Conservation (phyloP, 2,113 vertebrate species). For the Corythoichthys haematopterus region DNA sequence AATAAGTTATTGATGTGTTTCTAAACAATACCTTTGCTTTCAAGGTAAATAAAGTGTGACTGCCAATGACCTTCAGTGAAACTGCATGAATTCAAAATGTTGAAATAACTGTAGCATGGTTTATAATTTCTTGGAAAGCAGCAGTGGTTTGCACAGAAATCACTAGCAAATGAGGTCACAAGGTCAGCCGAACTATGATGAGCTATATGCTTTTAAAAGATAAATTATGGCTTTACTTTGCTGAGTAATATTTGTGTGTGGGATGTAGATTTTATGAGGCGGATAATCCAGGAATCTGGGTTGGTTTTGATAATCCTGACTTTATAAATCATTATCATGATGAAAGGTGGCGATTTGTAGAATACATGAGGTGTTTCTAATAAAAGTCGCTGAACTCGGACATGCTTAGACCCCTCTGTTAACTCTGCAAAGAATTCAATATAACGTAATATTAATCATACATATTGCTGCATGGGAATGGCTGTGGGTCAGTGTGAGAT, state of each 20-base stretch:
- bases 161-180: slow-evolving; percentile 1
- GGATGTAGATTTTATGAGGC: slow-evolving; percentile 27
- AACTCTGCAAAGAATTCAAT: slow-evolving; percentile 23
- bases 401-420: not conserved
- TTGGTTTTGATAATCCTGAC: slow-evolving; percentile 2
- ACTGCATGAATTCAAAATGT: not conserved
- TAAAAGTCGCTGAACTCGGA: not conserved
- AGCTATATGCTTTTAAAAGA: slow-evolving; percentile 3
- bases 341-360: slow-evolving; percentile 15
- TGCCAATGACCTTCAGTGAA: not conserved
- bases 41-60: not conserved
- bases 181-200: slow-evolving; percentile 10
- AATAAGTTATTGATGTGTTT: slow-evolving; percentile 8
- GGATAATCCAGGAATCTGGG: slow-evolving; percentile 24
- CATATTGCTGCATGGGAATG: slow-evolving; percentile 22
- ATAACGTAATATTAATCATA: slow-evolving; percentile 41
- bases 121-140: slow-evolving; percentile 1
- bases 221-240: slow-evolving; percentile 3
- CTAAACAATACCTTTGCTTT: not conserved
- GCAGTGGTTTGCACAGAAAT: not conserved
- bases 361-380: not conserved
- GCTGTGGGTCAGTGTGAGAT: slow-evolving; percentile 35
- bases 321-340: slow-evolving; percentile 35
- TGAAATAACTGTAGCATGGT: not conserved
- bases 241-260: slow-evolving; percentile 24